Conservation (phyloP, 2,888 invertebrate species). For the Pinctada fucata region DNA sequence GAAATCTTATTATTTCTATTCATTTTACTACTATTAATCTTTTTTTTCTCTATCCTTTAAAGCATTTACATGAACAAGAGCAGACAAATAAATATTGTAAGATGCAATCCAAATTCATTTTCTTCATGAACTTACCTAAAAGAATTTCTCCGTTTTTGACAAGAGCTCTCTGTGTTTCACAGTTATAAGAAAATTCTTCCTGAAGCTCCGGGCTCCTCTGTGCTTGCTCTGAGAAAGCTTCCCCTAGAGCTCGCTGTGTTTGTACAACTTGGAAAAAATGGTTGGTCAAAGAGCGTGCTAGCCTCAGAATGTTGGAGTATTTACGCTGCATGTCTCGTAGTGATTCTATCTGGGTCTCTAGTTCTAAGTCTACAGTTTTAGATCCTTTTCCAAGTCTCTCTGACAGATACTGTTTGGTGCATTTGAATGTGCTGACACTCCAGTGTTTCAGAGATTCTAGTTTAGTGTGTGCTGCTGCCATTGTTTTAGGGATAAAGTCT, state of each 20-base stretch:
- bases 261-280: conserved; percentile 93
- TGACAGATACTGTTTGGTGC: conserved; percentile 96
- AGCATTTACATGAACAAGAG: too few relatives aligned
- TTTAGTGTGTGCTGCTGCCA: conserved; percentile 68
- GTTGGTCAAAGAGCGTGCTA: conserved; percentile 89
- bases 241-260: conserved; percentile 90
- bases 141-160: conserved; percentile 95
- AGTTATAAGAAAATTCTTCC: conserved; percentile 95
- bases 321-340: conserved; percentile 95
- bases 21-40: too few relatives aligned
- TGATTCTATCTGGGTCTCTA: conserved; percentile 95
- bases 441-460: conserved; percentile 95
- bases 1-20: too few relatives aligned
- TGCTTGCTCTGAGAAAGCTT: conserved; percentile 95
- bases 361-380: conserved; percentile 82
- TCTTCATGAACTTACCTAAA: conserved; percentile 77
- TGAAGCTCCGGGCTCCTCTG: conserved; percentile 97
- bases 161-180: conserved; percentile 95
- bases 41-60: too few relatives aligned
- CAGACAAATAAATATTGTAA: too few relatives aligned
- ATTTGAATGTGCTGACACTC: conserved; percentile 99
- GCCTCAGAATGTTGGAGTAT: conserved; percentile 86
- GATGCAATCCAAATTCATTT: too few relatives aligned
- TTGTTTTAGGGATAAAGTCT: conserved; percentile 67
- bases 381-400: conserved; percentile 91